A percentile compares a stretch with the other conserved stretches of the same genome.
Evolutionary conservation across 92 coral and sea anemone species (phyloP).

Genomic region (Meandrina meandrites): DNA sequence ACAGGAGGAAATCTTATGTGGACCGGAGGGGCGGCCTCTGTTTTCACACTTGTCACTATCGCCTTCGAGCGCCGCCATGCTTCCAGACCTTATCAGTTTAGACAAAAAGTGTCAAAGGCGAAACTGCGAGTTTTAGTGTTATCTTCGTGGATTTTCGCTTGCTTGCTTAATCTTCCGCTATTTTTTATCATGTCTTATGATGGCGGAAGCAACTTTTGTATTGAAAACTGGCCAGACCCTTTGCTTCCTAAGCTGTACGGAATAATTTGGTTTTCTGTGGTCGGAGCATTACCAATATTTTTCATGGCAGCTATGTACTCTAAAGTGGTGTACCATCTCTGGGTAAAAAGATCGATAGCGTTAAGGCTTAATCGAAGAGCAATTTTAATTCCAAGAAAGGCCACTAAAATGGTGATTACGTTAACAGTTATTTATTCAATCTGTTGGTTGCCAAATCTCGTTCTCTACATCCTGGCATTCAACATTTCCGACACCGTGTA

Average conservation of each 20-base stretch:
- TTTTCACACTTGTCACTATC: slow-evolving; percentile 45
- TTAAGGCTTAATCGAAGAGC: slow-evolving; percentile 23
- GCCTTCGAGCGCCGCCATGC: slow-evolving; percentile 63
- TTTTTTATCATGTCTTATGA: slow-evolving; percentile 56
- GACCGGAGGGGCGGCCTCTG: slow-evolving; percentile 69
- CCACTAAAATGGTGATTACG: slow-evolving; percentile 51
- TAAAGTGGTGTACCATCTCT: slow-evolving; percentile 46
- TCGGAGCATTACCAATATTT: slow-evolving; percentile 41
- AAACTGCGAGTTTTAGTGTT: slow-evolving; percentile 32
- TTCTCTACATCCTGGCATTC: slow-evolving; percentile 56
- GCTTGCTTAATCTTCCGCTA: slow-evolving; percentile 47
- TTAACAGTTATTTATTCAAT: slow-evolving; percentile 51
- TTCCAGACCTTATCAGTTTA: slow-evolving; percentile 22
- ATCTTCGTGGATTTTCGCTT: slow-evolving; percentile 52
- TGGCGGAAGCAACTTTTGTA: slow-evolving; percentile 32
- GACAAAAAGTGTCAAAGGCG: background rate
- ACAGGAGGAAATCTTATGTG: slow-evolving; percentile 68
- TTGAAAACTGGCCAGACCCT: slow-evolving; percentile 45
- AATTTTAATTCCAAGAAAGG: slow-evolving; percentile 37
- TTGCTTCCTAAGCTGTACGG: slow-evolving; percentile 48
- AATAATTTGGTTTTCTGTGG: slow-evolving; percentile 50
- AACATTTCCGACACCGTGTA: slow-evolving; percentile 37
- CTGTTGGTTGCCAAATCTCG: slow-evolving; percentile 64
- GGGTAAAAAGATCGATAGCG: slow-evolving; percentile 27
- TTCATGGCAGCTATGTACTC: slow-evolving; percentile 41